Percentiles rank a stretch among this genome's conserved stretches.
These are phyloP conservation scores for Budorcas taxicolor DNA, from an alignment of 2,113 vertebrate genomes.

Conservation along the genomic window DNA sequence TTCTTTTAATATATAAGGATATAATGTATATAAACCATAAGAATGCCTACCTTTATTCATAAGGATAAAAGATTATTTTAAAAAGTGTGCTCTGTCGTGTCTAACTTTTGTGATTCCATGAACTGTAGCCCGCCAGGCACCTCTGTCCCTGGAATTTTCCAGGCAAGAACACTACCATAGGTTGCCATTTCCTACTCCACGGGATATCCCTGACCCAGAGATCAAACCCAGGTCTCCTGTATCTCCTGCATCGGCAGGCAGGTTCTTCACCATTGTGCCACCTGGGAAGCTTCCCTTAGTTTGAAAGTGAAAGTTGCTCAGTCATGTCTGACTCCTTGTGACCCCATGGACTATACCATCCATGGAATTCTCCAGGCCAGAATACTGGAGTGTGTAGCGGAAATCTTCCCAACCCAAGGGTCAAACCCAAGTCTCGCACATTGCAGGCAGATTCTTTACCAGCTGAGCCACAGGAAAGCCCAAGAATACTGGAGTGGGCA, in stretches of 20 bases:
- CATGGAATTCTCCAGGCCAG: not conserved
- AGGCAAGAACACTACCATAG: not conserved
- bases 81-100: not conserved
- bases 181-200: not conserved
- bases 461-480: not conserved
- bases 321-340: not conserved
- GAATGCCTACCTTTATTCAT: not conserved
- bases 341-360: not conserved
- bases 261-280: not conserved
- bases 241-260: not conserved
- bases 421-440: not conserved
- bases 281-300: not conserved
- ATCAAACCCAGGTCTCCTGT: not conserved
- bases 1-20: not conserved
- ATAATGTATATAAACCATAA: not conserved
- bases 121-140: not conserved
- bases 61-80: not conserved
- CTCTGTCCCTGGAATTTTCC: not conserved
- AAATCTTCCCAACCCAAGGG: not conserved
- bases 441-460: not conserved
- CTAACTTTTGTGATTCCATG: not conserved
- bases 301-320: not conserved
- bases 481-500: not conserved
- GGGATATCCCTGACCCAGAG: not conserved
- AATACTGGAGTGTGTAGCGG: not conserved